A percentile compares a stretch with the other conserved stretches of the same genome.
Evolutionary conservation across 2,888 invertebrate genomes (phyloP).

Genomic region (Tholera decimalis): DNA sequence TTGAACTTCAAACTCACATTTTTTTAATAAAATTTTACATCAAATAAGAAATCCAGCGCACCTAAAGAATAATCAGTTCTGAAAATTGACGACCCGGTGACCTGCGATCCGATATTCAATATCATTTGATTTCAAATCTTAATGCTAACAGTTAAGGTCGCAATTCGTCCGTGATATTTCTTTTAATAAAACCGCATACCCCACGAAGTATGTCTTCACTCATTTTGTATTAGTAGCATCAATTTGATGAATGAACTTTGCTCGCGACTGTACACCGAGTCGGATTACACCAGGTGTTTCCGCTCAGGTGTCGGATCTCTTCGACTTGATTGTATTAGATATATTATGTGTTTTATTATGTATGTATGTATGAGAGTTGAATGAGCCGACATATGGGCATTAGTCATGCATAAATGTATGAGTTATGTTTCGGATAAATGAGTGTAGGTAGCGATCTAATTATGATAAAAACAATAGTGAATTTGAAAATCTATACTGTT

Average conservation of each 20-base stretch:
- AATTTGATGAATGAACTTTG: constrained; percentile 58
- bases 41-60: constrained; percentile 32
- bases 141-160: constrained; percentile 3
- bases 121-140: constrained; percentile 20
- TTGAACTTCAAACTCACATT: background rate
- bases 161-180: constrained; percentile 21
- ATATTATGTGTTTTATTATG: constrained; percentile 23
- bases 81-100: constrained; percentile 33
- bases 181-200: constrained; percentile 59
- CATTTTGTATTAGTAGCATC: constrained; percentile 60
- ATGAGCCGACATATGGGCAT: constrained; percentile 22
- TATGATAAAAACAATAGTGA: constrained; percentile 3
- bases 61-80: constrained; percentile 47
- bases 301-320: constrained; percentile 63
- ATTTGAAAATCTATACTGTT: background rate
- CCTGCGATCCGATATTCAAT: constrained; percentile 16
- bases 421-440: constrained; percentile 20
- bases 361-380: constrained; percentile 25
- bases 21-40: constrained; percentile 36
- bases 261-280: constrained; percentile 51
- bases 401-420: constrained; percentile 32
- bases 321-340: constrained; percentile 44
- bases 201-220: constrained; percentile 51
- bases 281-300: constrained; percentile 65
- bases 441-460: constrained; percentile 13